Base-by-base conservation (phyloP, 2,888 invertebrate species). In the Timema cristinae region DNA sequence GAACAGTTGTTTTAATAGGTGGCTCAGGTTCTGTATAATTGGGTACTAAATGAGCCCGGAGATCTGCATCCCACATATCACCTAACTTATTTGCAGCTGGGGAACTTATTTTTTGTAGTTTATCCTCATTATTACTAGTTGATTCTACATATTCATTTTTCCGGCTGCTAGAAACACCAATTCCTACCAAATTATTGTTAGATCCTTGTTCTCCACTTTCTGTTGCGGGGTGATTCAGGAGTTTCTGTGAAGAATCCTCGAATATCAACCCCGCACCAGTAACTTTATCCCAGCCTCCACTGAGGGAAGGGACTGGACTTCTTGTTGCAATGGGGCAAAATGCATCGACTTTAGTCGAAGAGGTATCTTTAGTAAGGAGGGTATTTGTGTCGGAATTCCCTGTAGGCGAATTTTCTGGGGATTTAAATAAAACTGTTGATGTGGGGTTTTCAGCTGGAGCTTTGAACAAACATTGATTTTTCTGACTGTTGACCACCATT, bases 31-130 rank as follows among this genome's bases (percentile, higher is more conserved):
- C 69, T 52, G 50, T 50, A 59, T 59, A 70, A 70, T 67, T 59
- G 16, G 66, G 16, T 51, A 10, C 51, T 10, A 72, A 9, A 47
- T 59, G 10, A 16, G 61, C 66, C 32, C 82, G 76, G 61, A 82
- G 73, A 76, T 81, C 82, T 6, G 79, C 78, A 68, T 82, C 82
- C 82, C 82, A 82, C 50, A 77, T 50, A 76, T 78, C 16, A 15
- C 11, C 63, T 49, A 52, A 10, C 48, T 59, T 49, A 9, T 16
- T 70, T 47, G 50, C n/a, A 48, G 16, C n/a, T 54, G 59, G 49
- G 7, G 48, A 9, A 16, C 32, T 47, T 56, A 47, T 9, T 9
- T 56, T 56, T 52, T 9, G 54, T 16, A n/a, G 8, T 49, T 54
- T 48, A n/a, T 15, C 13, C 71, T 75, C 0, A 50, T 16, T 0